Percentiles rank a stretch among this genome's conserved stretches.
These are phyloP conservation scores for Rhyzopertha dominica DNA, from an alignment of 1,140 invertebrate genomes.

Conservation along the genomic window DNA sequence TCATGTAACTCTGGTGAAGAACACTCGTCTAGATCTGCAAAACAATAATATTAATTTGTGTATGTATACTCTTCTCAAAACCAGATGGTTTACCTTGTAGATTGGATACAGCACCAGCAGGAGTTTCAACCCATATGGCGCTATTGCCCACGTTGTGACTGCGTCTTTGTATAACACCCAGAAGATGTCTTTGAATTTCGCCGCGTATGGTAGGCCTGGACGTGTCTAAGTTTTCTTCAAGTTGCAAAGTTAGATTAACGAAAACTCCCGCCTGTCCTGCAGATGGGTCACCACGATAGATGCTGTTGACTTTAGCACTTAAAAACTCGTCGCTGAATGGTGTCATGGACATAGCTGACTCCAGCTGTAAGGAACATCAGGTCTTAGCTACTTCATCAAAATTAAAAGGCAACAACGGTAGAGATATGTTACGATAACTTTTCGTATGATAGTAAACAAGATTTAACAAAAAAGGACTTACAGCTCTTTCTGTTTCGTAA, in stretches of 20 bases:
- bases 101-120: constrained; percentile 53
- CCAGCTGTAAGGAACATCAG: constrained; percentile 64
- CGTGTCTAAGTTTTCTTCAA: constrained; percentile 67
- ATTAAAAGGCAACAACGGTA: too few species aligned
- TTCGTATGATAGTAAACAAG: too few species aligned
- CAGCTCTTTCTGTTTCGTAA: constrained; percentile 77
- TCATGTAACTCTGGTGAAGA: constrained; percentile 80
- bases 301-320: constrained; percentile 70
- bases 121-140: constrained; percentile 74
- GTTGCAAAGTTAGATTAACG: constrained; percentile 75
- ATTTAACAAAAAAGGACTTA: constrained; percentile 52
- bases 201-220: constrained; percentile 60
- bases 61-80: neutral
- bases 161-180: constrained; percentile 74
- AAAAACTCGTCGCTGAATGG: constrained; percentile 82
- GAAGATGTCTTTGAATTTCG: constrained; percentile 75
- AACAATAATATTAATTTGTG: constrained; percentile 11
- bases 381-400: too few species aligned
- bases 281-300: constrained; percentile 67
- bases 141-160: constrained; percentile 84
- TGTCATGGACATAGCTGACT: constrained; percentile 85
- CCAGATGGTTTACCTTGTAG: constrained; percentile 34
- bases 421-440: too few species aligned
- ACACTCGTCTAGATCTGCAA: constrained; percentile 86
- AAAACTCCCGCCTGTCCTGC: constrained; percentile 66